Percentiles rank a stretch among this genome's conserved stretches.
Evolutionary conservation across 2,888 invertebrate genomes (phyloP).

Genomic region (Pinctada fucata): DNA sequence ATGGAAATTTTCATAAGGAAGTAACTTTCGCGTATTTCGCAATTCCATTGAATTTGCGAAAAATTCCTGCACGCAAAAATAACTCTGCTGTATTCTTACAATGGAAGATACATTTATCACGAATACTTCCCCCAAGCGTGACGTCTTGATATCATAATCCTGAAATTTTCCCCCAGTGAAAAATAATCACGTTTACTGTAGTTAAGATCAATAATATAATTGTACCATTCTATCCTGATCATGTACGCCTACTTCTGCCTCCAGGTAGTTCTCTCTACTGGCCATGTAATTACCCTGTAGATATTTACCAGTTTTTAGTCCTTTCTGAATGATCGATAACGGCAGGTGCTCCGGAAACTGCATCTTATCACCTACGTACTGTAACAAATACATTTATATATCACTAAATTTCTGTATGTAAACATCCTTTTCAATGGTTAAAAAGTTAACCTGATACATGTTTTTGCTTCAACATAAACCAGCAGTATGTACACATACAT

Average conservation of each 20-base stretch:
- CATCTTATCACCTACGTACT: constrained; percentile 46
- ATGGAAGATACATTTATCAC: too few species aligned
- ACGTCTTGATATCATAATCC: too few species aligned
- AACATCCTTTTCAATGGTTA: too few species aligned
- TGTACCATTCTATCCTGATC: constrained; percentile 86
- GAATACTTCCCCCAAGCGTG: too few species aligned
- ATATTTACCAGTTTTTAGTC: constrained; percentile 86
- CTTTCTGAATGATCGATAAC: constrained; percentile 86
- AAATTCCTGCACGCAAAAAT: too few species aligned
- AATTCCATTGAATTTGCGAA: too few species aligned
- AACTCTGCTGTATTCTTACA: too few species aligned
- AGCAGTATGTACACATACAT: neutral
- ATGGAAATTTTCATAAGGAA: too few species aligned
- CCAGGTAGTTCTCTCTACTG: constrained; percentile 94
- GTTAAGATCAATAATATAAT: too few species aligned
- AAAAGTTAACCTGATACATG: neutral
- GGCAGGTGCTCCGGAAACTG: constrained; percentile 87
- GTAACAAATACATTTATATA: neutral
- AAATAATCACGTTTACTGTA: too few species aligned
- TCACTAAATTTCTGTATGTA: neutral
- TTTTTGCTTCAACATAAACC: neutral
- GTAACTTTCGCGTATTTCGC: too few species aligned
- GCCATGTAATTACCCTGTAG: constrained; percentile 86
- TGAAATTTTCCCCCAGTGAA: too few species aligned
- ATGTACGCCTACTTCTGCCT: constrained; percentile 90